A percentile compares a stretch with the other conserved stretches of the same genome.
phyloP scores from a whole-genome alignment of 2,797 vertebrate genomes.

The Coendou prehensilis region DNA sequence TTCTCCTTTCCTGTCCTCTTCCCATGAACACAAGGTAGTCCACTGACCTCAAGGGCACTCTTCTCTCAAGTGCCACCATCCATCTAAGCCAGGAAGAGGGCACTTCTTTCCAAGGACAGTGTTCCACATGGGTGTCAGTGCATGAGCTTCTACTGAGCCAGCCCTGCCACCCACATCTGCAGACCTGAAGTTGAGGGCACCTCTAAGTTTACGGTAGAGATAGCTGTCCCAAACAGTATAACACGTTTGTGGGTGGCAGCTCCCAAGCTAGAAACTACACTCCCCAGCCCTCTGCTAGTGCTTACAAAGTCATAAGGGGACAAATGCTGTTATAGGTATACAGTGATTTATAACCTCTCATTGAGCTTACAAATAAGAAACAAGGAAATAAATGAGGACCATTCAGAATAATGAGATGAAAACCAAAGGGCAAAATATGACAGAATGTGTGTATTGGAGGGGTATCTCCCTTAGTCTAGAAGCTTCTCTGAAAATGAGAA shows the following conservation, averaged over 20 bases:
- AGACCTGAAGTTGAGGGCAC: not conserved
- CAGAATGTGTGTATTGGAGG: not conserved
- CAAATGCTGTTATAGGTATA: not conserved
- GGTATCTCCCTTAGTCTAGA: not conserved
- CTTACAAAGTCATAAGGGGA: rapidly evolving
- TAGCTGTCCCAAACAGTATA: not conserved
- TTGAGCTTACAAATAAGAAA: rapidly evolving
- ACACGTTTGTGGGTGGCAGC: not conserved
- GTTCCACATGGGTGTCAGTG: too few relatives aligned
- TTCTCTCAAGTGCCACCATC: not conserved
- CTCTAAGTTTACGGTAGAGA: too few relatives aligned
- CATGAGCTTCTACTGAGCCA: not conserved
- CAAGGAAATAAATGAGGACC: not conserved
- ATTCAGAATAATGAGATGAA: not conserved
- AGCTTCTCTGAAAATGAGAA: not conserved
- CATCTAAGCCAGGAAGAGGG: not conserved
- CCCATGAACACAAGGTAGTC: rapidly evolving
- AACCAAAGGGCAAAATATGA: rapidly evolving
- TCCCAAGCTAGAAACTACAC: not conserved
- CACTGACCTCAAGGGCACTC: rapidly evolving
- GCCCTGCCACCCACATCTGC: not conserved
- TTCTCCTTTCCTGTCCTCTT: not conserved
- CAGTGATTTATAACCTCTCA: not conserved
- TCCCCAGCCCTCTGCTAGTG: too few relatives aligned
- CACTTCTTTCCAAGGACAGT: too few relatives aligned